Evolutionary conservation across 1,140 invertebrate species (phyloP).

Genomic region (Drosophila prosaltans): DNA sequence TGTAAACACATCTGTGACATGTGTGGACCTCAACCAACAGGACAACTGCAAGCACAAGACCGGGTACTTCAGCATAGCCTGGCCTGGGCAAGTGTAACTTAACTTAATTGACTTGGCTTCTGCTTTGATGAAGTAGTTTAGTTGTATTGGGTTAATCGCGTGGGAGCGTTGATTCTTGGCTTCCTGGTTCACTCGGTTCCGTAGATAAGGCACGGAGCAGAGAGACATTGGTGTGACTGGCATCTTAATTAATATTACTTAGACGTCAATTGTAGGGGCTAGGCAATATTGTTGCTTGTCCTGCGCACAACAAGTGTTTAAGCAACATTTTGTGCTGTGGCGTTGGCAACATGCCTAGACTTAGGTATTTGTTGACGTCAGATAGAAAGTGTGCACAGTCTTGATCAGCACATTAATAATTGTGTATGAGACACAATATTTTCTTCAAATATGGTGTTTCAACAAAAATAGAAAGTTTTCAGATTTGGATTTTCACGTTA

Average conservation of each 20-base stretch:
- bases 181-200: conserved; percentile 34
- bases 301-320: conserved; percentile 70
- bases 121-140: conserved; percentile 10
- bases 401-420: too few relatives aligned
- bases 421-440: too few relatives aligned
- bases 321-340: conserved; percentile 21
- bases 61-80: background rate
- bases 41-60: conserved; percentile 20
- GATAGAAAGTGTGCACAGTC: background rate
- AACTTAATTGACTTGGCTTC: conserved; percentile 64
- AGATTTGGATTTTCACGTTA: too few relatives aligned
- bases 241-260: conserved; percentile 72
- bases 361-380: background rate
- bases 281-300: conserved; percentile 23
- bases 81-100: conserved; percentile 34
- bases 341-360: background rate
- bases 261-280: conserved; percentile 17
- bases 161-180: conserved; percentile 29
- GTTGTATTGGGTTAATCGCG: conserved; percentile 62
- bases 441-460: too few relatives aligned
- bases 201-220: conserved; percentile 61
- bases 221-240: conserved; percentile 33
- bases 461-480: too few relatives aligned
- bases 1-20: conserved; percentile 63
- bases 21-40: conserved; percentile 55